Percentiles rank a stretch among this genome's conserved stretches.
These are phyloP conservation scores for Eudyptes chrysolophus DNA, from an alignment of 2,113 vertebrate species.

Conservation along the genomic window DNA sequence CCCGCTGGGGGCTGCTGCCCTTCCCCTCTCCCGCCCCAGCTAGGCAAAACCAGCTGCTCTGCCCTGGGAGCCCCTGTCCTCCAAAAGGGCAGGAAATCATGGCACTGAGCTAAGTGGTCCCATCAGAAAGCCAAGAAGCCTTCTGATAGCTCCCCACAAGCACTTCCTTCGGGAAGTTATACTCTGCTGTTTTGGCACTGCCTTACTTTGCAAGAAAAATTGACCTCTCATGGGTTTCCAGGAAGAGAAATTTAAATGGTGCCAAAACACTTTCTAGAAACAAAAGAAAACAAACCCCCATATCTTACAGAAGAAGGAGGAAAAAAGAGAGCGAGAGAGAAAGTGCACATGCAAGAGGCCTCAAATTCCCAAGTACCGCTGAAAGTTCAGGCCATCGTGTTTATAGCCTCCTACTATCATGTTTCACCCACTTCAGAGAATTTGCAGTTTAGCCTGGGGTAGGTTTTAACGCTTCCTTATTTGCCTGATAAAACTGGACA, in stretches of 20 bases:
- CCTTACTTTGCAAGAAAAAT: not conserved
- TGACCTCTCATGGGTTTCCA: not conserved
- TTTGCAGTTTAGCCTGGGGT: not conserved
- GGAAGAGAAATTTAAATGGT: not conserved
- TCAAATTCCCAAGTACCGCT: not conserved
- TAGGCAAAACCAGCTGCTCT: not conserved
- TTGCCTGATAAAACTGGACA: not conserved
- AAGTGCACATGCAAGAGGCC: not conserved
- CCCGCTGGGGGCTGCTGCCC: accelerated
- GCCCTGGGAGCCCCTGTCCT: not conserved
- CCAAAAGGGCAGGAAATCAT: not conserved
- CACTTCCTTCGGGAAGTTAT: slow-evolving; percentile 8
- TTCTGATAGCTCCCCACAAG: not conserved
- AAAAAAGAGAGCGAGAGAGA: not conserved
- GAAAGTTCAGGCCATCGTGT: not conserved
- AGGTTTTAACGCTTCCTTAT: not conserved
- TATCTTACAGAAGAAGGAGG: not conserved
- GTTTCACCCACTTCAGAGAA: not conserved
- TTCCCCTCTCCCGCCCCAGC: not conserved
- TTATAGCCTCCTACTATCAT: not conserved
- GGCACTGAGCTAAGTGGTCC: not conserved
- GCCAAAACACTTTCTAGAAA: not conserved
- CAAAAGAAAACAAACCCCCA: not conserved
- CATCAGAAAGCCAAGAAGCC: not conserved
- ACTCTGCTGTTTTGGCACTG: not conserved